Conservation (phyloP, 1,140 invertebrate species). For the Aphidius ervi region DNA sequence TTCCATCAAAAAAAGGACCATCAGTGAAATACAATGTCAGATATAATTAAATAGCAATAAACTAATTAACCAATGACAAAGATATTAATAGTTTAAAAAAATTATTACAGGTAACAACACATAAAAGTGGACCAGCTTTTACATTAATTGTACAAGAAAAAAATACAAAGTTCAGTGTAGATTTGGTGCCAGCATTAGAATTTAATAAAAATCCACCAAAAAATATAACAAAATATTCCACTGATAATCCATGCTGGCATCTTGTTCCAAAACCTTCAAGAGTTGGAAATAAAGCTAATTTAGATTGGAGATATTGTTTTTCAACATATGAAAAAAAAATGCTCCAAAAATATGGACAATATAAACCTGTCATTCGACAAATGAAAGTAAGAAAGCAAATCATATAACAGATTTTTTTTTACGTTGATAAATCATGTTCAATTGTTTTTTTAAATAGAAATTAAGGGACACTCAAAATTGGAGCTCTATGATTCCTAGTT, state of each 20-base stretch:
- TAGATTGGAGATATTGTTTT: conserved; percentile 33
- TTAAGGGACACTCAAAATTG: conserved; percentile 27
- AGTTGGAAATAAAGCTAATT: neutral
- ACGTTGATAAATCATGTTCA: conserved; percentile 3
- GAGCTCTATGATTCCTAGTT: conserved; percentile 30
- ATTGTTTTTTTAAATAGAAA: conserved; percentile 30
- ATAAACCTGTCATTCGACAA: conserved; percentile 32
- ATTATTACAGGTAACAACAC: conserved; percentile 35
- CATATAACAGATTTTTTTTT: neutral
- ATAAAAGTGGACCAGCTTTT: conserved; percentile 50
- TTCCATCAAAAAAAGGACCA: conserved; percentile 26
- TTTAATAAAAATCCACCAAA: conserved; percentile 33
- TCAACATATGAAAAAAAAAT: conserved; percentile 29
- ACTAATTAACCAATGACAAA: neutral
- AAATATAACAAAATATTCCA: neutral
- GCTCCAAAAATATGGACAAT: conserved; percentile 16
- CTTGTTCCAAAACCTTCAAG: conserved; percentile 30
- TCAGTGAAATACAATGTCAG: conserved; percentile 31
- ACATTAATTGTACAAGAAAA: conserved; percentile 39
- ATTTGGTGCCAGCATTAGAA: conserved; percentile 51
- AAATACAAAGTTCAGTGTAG: conserved; percentile 38
- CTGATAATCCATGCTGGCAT: conserved; percentile 17
- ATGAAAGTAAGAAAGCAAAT: conserved; percentile 30
- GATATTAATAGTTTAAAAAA: neutral
- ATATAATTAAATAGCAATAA: conserved; percentile 14